Evolutionary conservation across 2,797 vertebrate genomes (phyloP).

Genomic region (Poecilia gillii): DNA sequence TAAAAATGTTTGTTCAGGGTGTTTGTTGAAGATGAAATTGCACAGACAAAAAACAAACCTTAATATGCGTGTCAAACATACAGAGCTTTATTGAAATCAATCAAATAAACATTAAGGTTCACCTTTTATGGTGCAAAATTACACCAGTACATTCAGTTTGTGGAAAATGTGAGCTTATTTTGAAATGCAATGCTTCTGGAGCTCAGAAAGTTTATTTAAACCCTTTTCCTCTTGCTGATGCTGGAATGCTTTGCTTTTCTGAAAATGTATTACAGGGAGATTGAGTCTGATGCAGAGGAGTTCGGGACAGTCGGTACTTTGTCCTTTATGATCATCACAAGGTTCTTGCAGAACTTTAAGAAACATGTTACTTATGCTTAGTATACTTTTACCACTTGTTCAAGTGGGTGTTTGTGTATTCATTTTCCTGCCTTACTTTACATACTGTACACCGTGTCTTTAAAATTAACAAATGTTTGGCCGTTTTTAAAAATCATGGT

Average conservation of each 20-base stretch:
- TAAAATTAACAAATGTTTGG: background rate
- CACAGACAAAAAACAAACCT: slow-evolving; percentile 37
- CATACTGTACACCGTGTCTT: background rate
- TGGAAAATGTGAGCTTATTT: background rate
- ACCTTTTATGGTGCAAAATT: background rate
- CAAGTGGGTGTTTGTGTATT: background rate
- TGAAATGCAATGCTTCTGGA: background rate
- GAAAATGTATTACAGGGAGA: background rate
- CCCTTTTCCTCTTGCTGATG: background rate
- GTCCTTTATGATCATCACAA: background rate
- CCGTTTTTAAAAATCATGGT: background rate
- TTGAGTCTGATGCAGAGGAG: background rate
- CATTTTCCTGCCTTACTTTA: background rate
- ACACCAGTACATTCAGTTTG: background rate
- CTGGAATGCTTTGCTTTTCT: background rate
- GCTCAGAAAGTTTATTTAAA: background rate
- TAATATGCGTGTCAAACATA: background rate
- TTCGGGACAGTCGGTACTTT: background rate
- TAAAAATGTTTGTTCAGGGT: slow-evolving; percentile 43
- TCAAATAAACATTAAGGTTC: background rate
- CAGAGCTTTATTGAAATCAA: background rate
- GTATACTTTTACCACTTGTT: background rate
- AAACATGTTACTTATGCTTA: background rate
- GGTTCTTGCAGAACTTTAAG: background rate
- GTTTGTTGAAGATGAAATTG: slow-evolving; percentile 62